Evolutionary conservation across 2,888 invertebrate genomes (phyloP).

Genomic region (Fragum sueziense): DNA sequence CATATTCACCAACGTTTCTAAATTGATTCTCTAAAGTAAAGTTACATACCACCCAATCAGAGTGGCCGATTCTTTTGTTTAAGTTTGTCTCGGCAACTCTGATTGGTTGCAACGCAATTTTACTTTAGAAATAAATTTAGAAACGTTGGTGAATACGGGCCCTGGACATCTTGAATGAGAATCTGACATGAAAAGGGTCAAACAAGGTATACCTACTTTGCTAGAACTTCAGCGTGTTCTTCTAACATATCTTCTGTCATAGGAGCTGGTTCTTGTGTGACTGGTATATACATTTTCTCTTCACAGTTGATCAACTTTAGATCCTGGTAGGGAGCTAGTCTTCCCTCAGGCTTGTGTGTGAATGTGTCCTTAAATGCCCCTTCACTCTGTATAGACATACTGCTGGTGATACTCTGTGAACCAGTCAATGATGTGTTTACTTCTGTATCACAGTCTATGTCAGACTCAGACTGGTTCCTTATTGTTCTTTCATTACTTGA

Average conservation of each 20-base stretch:
- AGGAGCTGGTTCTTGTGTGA: conserved; percentile 95
- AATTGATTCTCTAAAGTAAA: too few species aligned
- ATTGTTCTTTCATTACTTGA: not conserved
- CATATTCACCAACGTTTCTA: too few species aligned
- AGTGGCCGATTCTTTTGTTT: too few species aligned
- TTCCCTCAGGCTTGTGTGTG: conserved; percentile 86
- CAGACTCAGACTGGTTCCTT: conserved; percentile 42
- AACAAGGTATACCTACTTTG: conserved; percentile 85
- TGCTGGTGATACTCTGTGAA: conserved; percentile 45
- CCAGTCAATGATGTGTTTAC: conserved; percentile 37
- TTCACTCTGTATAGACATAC: conserved; percentile 55
- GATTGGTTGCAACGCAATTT: too few species aligned
- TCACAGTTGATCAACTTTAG: conserved; percentile 87
- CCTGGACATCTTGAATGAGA: too few species aligned
- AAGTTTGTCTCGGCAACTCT: too few species aligned
- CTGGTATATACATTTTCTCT: conserved; percentile 90
- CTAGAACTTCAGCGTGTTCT: conserved; percentile 94
- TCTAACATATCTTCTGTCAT: conserved; percentile 98
- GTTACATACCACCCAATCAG: too few species aligned
- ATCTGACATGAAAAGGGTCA: too few species aligned
- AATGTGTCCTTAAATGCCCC: conserved; percentile 66
- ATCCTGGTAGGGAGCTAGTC: conserved; percentile 87
- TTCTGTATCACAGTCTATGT: conserved; percentile 36
- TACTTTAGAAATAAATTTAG: too few species aligned
- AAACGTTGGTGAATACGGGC: too few species aligned